Evolutionary conservation across 92 coral and sea anemone genomes (phyloP).

Genomic region (Anthopleura xanthogrammica): DNA sequence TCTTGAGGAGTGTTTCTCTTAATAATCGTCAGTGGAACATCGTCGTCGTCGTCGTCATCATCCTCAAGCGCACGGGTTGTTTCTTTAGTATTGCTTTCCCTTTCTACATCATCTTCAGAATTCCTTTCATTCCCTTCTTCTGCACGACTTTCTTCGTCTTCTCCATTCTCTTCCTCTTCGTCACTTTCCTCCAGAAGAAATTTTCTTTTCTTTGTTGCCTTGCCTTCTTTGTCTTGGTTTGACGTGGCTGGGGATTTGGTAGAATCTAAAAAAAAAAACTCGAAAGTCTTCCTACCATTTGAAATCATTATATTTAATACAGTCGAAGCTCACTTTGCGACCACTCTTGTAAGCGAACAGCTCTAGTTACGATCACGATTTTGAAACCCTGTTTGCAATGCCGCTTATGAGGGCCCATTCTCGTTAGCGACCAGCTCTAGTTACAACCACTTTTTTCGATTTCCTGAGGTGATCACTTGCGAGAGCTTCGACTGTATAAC

Average conservation of each 20-base stretch:
- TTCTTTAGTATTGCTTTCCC: neutral
- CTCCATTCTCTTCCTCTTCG: conserved; percentile 42
- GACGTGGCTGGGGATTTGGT: neutral
- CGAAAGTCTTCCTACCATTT: conserved; percentile 1
- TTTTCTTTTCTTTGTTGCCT: conserved; percentile 47
- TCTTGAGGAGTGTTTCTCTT: neutral
- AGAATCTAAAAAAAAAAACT: neutral
- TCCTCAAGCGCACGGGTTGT: neutral
- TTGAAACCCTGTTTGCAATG: too few relatives aligned
- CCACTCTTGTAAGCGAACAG: too few relatives aligned
- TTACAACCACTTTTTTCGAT: too few relatives aligned
- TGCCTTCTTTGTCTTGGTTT: neutral
- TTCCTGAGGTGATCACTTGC: too few relatives aligned
- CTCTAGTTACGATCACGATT: too few relatives aligned
- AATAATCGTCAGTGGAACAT: neutral
- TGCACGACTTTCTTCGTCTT: neutral
- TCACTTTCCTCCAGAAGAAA: conserved; percentile 31
- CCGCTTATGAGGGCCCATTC: too few relatives aligned
- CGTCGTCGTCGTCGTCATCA: neutral
- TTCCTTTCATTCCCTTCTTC: neutral
- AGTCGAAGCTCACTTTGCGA: too few relatives aligned
- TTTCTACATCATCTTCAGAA: neutral
- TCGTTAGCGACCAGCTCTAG: too few relatives aligned
- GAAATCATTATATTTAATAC: neutral
- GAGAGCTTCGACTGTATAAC: too few relatives aligned